Conservation (phyloP, 2,888 invertebrate genomes). For the Tolmerus cingulatus region DNA sequence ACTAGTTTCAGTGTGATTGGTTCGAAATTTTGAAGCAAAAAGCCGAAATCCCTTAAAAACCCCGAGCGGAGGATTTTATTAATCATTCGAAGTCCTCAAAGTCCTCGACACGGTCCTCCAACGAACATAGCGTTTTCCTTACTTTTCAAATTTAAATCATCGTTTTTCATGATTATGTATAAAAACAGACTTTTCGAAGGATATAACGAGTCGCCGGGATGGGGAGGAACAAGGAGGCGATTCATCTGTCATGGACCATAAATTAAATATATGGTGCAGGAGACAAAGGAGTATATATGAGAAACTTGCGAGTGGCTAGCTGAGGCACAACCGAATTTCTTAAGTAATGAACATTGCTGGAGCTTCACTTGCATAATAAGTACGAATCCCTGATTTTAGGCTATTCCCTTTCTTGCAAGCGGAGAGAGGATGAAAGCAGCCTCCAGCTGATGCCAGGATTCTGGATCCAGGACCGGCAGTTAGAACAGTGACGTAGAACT, state of each 20-base stretch:
- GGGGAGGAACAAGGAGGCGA: not conserved
- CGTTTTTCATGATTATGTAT: conserved; percentile 19
- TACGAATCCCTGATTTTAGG: not conserved
- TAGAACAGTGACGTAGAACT: not conserved
- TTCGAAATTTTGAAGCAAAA: not conserved
- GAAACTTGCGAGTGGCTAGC: not conserved
- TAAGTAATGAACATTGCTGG: not conserved
- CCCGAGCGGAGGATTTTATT: not conserved
- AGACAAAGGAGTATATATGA: not conserved
- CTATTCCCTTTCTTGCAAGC: not conserved
- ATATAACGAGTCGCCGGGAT: not conserved
- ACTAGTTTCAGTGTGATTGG: not conserved
- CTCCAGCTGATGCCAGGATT: not conserved
- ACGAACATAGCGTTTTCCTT: not conserved
- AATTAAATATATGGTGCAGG: conserved; percentile 6
- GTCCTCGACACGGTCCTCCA: not conserved
- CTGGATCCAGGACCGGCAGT: not conserved
- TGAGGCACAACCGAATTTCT: not conserved
- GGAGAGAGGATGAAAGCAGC: not conserved
- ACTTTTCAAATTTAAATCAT: not conserved
- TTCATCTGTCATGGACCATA: not conserved
- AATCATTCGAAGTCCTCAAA: not conserved
- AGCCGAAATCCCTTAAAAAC: not conserved
- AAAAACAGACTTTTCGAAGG: conserved; percentile 9
- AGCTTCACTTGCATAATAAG: conserved; percentile 2